phyloP scores from a whole-genome alignment of 2,888 invertebrate genomes.

The Heliconius cydno region DNA sequence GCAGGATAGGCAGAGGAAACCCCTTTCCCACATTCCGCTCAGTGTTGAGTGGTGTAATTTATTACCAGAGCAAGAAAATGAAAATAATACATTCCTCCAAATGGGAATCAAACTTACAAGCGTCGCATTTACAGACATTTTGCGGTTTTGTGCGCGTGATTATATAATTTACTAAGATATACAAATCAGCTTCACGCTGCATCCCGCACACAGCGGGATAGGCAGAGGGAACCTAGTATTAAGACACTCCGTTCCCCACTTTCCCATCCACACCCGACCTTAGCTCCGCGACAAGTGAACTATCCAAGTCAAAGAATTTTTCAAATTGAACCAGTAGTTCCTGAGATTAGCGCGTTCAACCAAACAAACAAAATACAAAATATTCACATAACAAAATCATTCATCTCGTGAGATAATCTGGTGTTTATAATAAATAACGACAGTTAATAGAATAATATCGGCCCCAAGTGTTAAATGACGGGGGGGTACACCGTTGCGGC shows the following conservation, averaged over 20 bases:
- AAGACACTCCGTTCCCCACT: too few species aligned
- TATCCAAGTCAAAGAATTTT: too few species aligned
- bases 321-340: too few species aligned
- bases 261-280: too few species aligned
- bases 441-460: slow-evolving; percentile 7
- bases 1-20: too few species aligned
- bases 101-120: background rate
- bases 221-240: too few species aligned
- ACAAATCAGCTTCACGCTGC: too few species aligned
- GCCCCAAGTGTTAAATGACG: background rate
- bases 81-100: background rate
- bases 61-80: background rate
- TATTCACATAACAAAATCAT: background rate
- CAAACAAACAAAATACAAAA: background rate
- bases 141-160: background rate
- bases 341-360: too few species aligned
- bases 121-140: background rate
- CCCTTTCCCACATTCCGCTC: too few species aligned
- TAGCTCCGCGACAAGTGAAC: too few species aligned
- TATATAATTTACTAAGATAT: too few species aligned
- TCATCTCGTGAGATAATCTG: background rate
- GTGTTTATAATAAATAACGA: background rate
- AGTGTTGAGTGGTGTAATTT: background rate
- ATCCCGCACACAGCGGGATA: too few species aligned
- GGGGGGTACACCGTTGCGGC: background rate